Evolutionary conservation across 2,113 vertebrate genomes (phyloP).

Genomic region (Scatophagus argus): DNA sequence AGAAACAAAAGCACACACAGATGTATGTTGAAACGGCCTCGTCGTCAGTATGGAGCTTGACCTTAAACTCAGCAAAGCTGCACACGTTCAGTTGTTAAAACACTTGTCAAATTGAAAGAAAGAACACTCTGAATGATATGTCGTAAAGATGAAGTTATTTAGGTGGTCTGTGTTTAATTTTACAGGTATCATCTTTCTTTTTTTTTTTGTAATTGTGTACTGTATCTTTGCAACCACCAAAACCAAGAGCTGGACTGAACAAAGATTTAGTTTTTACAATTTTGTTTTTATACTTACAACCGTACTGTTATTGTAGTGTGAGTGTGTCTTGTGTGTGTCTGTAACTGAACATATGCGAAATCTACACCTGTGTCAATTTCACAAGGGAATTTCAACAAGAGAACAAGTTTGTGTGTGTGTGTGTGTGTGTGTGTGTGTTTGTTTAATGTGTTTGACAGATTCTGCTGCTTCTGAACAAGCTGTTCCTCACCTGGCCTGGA

Average conservation of each 20-base stretch:
- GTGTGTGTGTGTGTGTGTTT: not conserved
- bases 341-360: constrained; percentile 38
- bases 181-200: constrained; percentile 16
- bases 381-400: constrained; percentile 4
- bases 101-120: constrained; percentile 29
- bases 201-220: constrained; percentile 40
- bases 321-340: constrained; percentile 1
- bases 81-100: constrained; percentile 4
- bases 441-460: constrained; percentile 28
- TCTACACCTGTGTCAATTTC: constrained; percentile 33
- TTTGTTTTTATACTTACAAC: constrained; percentile 51
- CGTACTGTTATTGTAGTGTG: constrained; percentile 12
- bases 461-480: constrained; percentile 50
- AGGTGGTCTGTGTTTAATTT: constrained; percentile 28
- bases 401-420: not conserved
- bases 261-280: constrained; percentile 42
- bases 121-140: not conserved
- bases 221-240: constrained; percentile 54
- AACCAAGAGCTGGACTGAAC: constrained; percentile 63
- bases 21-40: not conserved
- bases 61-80: constrained; percentile 1
- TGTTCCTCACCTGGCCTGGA: constrained; percentile 22
- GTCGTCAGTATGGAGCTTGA: not conserved
- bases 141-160: constrained; percentile 28
- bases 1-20: not conserved